phyloP scores from a whole-genome alignment of 1,140 invertebrate genomes.

The Lineus longissimus region DNA sequence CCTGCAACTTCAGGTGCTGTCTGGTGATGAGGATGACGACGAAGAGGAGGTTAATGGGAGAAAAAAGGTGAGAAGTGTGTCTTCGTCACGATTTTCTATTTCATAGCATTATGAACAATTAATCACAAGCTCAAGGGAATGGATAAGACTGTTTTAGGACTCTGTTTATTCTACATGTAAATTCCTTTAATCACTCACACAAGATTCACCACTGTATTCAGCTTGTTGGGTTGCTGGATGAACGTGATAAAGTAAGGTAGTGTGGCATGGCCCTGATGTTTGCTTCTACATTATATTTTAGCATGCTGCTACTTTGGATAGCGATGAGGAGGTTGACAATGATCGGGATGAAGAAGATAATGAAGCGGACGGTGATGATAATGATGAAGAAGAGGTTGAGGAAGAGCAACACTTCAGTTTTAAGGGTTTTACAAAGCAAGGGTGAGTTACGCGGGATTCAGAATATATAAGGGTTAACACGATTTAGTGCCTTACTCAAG shows the following conservation, averaged over 20 bases:
- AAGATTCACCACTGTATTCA: too few species aligned
- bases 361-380: constrained; percentile 58
- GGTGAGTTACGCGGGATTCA: constrained; percentile 18
- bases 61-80: too few species aligned
- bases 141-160: not conserved
- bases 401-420: constrained; percentile 29
- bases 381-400: constrained; percentile 21
- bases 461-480: constrained; percentile 10
- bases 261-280: too few species aligned
- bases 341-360: constrained; percentile 69
- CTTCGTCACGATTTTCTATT: too few species aligned
- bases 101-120: too few species aligned
- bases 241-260: too few species aligned
- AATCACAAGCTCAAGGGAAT: not conserved
- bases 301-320: not conserved
- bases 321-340: constrained; percentile 17
- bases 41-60: constrained; percentile 33
- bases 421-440: constrained; percentile 19
- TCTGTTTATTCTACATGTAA: not conserved
- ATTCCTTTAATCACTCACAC: not conserved
- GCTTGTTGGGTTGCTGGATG: too few species aligned
- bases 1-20: constrained; percentile 30
- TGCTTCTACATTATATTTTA: not conserved
- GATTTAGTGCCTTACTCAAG: not conserved
- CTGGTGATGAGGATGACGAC: constrained; percentile 40